Percentiles rank a stretch among this genome's conserved stretches.
These are phyloP conservation scores for Bambusicola thoracicus DNA, from an alignment of 2,113 vertebrate species.

Conservation along the genomic window DNA sequence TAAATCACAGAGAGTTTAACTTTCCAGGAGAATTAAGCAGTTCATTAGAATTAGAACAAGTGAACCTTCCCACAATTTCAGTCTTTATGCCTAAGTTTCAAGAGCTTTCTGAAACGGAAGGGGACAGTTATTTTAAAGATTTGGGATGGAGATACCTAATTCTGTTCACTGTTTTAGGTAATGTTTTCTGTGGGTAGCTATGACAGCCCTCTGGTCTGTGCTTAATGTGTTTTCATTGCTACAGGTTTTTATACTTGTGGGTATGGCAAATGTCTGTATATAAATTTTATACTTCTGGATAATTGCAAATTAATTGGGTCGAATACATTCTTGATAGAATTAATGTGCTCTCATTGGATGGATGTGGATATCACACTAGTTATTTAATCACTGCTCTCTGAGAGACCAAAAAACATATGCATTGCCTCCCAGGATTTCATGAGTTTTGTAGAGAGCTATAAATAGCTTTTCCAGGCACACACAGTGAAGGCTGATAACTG, in stretches of 20 bases:
- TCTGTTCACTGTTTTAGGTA: not conserved
- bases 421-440: not conserved
- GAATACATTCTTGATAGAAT: not conserved
- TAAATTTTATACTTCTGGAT: not conserved
- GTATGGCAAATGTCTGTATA: not conserved
- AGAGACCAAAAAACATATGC: not conserved
- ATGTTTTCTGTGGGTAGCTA: not conserved
- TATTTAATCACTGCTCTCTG: not conserved
- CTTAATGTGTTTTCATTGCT: not conserved
- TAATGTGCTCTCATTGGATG: not conserved
- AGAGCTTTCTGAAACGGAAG: not conserved
- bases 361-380: not conserved
- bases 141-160: not conserved
- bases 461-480: not conserved
- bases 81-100: not conserved
- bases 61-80: not conserved
- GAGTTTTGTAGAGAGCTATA: not conserved
- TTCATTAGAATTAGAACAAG: not conserved
- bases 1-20: not conserved
- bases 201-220: not conserved
- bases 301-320: not conserved
- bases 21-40: not conserved
- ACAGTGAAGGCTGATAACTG: not conserved
- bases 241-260: not conserved
- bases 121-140: not conserved